Base-by-base conservation (phyloP, 1,140 invertebrate species). In the Bombus haemorrhoidalis region DNA sequence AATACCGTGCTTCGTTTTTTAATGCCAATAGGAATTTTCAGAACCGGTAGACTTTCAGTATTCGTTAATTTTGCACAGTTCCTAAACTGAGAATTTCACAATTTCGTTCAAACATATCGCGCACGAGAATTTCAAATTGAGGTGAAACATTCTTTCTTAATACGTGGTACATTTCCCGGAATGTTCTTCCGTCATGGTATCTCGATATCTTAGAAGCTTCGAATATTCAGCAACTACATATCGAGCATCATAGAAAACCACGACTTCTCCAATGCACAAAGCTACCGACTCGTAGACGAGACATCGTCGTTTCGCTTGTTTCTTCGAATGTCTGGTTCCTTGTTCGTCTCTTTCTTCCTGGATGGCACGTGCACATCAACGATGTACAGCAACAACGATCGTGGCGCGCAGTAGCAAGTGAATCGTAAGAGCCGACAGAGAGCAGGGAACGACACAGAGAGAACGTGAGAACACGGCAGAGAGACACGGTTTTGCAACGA, bases 391-490 rank as follows among this genome's bases (percentile, higher is more conserved):
- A 57, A 78, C 39, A 12, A 76, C 47, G 47, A 77, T 77, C 34
- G 74, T 53, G 43, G 43, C 37, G 64, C 64, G 37, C 62, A 43
- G 76, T 47, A 69, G 82, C 72, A 77, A n/a, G 62, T 39, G 75
- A 66, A 81, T 69, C 43, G 85, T 66, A 85, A 85, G 71, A 85
- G 53, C 66, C 77, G 77, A 87, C 74, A 78, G 68, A 87, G 77
- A 85, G 69, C 76, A 87, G 77, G 77, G 76, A 85, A 86, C 72
- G 64, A 71, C 78, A 85, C 83, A 81, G 59, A 86, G 71, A 86
- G 74, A 79, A 83, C 66, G 83, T 71, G 62, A 79, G 59, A 87
- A 39, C 76, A 71, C 81, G 83, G 66, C 64, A 76, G 68, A 82
- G 34, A 78, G 28, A 85, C 62, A 15, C 47, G 59, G 28, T 76